phyloP scores from a whole-genome alignment of 2,888 invertebrate genomes.

The Erebia epiphron region DNA sequence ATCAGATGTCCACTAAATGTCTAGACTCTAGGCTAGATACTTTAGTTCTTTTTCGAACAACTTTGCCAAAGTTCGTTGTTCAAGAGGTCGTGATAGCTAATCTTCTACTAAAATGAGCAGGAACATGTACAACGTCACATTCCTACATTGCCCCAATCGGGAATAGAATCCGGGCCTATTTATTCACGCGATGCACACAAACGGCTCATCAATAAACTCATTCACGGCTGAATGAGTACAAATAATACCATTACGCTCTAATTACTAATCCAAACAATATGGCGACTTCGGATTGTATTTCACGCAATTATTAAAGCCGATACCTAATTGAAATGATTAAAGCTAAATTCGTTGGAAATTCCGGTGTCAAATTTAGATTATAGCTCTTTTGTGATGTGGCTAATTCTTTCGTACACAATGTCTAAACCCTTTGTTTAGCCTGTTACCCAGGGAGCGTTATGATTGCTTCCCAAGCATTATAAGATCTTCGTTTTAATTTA shows the following conservation, averaged over 20 bases:
- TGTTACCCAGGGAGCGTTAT: too few relatives aligned
- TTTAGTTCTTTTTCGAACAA: too few relatives aligned
- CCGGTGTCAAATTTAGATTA: background rate
- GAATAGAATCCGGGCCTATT: background rate
- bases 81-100: too few relatives aligned
- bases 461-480: too few relatives aligned
- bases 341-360: background rate
- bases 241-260: constrained; percentile 14
- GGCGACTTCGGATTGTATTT: constrained; percentile 12
- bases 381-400: too few relatives aligned
- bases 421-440: background rate
- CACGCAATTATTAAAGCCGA: constrained; percentile 17
- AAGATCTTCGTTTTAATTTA: too few relatives aligned
- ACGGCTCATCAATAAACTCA: background rate
- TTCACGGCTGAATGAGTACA: constrained; percentile 4
- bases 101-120: background rate
- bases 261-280: constrained; percentile 19
- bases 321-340: constrained; percentile 14
- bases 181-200: background rate
- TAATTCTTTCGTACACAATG: too few relatives aligned
- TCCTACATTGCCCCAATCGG: background rate
- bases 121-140: background rate
- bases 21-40: too few relatives aligned
- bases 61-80: too few relatives aligned
- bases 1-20: too few relatives aligned